A percentile compares a stretch with the other conserved stretches of the same genome.
These are phyloP conservation scores for Cyanoliseus patagonus DNA, from an alignment of 2,113 vertebrate species.

Conservation along the genomic window DNA sequence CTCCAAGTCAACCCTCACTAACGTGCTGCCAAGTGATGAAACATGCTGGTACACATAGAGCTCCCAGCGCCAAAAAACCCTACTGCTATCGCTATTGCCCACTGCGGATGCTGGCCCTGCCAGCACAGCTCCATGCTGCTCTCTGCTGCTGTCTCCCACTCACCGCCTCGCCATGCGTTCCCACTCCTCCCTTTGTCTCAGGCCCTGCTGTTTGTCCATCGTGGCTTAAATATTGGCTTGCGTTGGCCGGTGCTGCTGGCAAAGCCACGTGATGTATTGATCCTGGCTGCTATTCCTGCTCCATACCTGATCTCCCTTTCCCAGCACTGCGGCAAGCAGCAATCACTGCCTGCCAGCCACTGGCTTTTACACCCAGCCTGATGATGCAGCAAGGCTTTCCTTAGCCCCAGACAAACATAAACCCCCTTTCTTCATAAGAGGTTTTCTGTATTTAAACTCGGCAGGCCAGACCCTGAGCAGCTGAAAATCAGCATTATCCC, in stretches of 20 bases:
- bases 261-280: background rate
- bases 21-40: background rate
- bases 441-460: background rate
- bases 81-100: fast-evolving
- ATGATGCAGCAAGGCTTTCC: background rate
- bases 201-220: background rate
- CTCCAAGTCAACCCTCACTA: background rate
- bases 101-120: background rate
- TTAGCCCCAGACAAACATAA: no score
- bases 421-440: background rate
- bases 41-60: fast-evolving
- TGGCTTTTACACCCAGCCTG: background rate
- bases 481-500: fast-evolving
- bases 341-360: fast-evolving
- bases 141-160: slow-evolving; percentile 71
- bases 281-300: background rate
- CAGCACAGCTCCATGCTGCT: slow-evolving; percentile 77
- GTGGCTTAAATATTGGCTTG: background rate
- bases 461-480: background rate
- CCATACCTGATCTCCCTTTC: background rate
- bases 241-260: background rate
- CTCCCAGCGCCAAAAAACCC: fast-evolving
- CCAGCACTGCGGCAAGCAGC: background rate
- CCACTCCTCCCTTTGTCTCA: background rate
- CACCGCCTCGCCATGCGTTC: background rate